Base-by-base conservation (phyloP, 2,113 vertebrate species). In the Orycteropus afer region DNA sequence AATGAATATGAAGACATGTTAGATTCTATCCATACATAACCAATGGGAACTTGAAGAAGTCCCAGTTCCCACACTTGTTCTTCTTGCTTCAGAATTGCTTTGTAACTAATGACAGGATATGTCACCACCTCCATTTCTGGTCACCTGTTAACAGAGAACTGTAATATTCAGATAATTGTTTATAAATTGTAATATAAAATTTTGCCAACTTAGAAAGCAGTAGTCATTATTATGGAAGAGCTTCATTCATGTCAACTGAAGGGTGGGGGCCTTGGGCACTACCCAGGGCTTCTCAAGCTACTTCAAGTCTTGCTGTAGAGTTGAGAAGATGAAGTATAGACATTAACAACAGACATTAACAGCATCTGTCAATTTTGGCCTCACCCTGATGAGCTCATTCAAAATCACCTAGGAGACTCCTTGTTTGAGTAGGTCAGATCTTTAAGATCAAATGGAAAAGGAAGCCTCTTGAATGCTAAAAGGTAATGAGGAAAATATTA, bases 301-400 rank as follows among this genome's bases (percentile, higher is more conserved):
- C 73, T 59, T 87, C 42, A 2, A 0, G 53, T 37, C 71, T 71
- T 49, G 9, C 59, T 82, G 40, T 57, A 11, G 47, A 42, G n/a
- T 42, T 76, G 57, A 90, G 90, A 14, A 51, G 91, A 40, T 84
- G 89, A 85, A 49, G 20, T 37, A 37, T 1, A 94, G 97, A 92
- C 90, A 27, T 47, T 93, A 79, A 80, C 91, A 93, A 95, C 94
- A 96, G 97, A 92, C 90, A 27, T 47, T 93, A 79, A 80, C 91
- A 93, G 96, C 94, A 96, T 95, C 87, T 94, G 91, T 96, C 97
- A 95, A 53, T 96, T 95, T 96, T 90, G 93, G 57, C 93, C 95
- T 95, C 80, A 77, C 85, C 73, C 59, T 45, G 11, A 0, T 96
- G 94, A 93, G 88, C 89, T 95, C 88, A 91, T 80, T 79, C 87